Evolutionary conservation across 2,113 vertebrate genomes (phyloP).

Genomic region (Ctenomys sociabilis): DNA sequence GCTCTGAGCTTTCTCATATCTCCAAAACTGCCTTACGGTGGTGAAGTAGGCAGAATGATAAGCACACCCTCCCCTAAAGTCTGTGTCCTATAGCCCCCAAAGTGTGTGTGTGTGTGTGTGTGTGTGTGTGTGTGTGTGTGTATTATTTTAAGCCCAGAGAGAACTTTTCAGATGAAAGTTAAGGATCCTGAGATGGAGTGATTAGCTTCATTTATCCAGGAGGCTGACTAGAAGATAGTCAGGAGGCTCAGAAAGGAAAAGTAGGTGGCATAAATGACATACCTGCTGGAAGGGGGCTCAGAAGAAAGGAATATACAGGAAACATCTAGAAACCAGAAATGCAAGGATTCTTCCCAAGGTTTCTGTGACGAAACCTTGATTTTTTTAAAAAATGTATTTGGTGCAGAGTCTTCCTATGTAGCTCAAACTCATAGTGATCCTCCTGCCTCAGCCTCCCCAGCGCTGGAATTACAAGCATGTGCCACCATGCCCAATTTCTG

Average conservation of each 20-base stretch:
- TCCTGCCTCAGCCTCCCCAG: too few species aligned
- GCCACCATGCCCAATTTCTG: too few species aligned
- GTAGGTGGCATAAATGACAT: background rate
- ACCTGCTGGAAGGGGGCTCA: background rate
- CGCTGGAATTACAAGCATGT: too few species aligned
- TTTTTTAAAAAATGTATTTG: background rate
- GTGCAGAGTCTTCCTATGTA: too few species aligned
- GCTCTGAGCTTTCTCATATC: background rate
- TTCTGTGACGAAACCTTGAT: background rate
- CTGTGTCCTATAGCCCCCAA: background rate
- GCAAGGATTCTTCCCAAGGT: background rate
- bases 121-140: too few species aligned
- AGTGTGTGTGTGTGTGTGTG: too few species aligned
- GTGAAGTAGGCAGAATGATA: background rate
- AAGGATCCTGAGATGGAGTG: background rate
- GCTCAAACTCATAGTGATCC: too few species aligned
- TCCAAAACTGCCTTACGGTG: background rate
- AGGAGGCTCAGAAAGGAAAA: background rate
- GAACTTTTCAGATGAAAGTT: background rate
- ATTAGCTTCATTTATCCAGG: background rate
- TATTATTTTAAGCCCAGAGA: background rate
- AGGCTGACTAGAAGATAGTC: background rate
- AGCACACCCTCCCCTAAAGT: background rate
- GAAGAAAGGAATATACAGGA: background rate
- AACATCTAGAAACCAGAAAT: background rate